These are phyloP conservation scores for Melanocharis versteri DNA, from an alignment of 2,113 vertebrate genomes.

Conservation along the genomic window DNA sequence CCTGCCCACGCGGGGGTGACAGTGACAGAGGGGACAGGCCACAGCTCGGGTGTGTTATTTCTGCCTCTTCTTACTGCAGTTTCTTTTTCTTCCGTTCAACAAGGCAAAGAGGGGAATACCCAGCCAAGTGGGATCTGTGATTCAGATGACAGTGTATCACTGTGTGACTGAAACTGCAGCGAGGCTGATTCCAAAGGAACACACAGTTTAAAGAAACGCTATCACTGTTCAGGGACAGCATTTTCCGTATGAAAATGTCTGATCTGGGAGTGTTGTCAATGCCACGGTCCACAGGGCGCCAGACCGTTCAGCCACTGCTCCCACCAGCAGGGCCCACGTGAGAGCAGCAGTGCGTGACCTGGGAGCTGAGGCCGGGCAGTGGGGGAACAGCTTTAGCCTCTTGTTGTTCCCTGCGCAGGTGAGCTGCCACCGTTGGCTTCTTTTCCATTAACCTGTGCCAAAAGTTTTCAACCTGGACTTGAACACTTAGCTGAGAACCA, in stretches of 20 bases:
- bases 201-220: not conserved
- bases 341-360: not conserved
- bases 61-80: not conserved
- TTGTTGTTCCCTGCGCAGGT: not conserved
- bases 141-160: not conserved
- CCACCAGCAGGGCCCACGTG: accelerated
- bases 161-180: not conserved
- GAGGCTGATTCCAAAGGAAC: not conserved
- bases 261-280: not conserved
- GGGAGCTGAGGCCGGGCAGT: not conserved
- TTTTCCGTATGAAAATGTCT: not conserved
- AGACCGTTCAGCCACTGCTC: not conserved
- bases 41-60: not conserved
- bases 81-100: not conserved
- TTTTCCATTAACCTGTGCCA: not conserved
- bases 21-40: not conserved
- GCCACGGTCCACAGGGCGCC: accelerated
- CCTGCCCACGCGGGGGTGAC: not conserved
- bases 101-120: not conserved
- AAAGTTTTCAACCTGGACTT: not conserved
- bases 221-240: not conserved
- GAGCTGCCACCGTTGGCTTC: accelerated
- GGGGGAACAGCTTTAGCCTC: not conserved
- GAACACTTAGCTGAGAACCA: not conserved
- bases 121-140: not conserved